phyloP scores from a whole-genome alignment of 2,888 invertebrate genomes.

The Spilarctia lutea region DNA sequence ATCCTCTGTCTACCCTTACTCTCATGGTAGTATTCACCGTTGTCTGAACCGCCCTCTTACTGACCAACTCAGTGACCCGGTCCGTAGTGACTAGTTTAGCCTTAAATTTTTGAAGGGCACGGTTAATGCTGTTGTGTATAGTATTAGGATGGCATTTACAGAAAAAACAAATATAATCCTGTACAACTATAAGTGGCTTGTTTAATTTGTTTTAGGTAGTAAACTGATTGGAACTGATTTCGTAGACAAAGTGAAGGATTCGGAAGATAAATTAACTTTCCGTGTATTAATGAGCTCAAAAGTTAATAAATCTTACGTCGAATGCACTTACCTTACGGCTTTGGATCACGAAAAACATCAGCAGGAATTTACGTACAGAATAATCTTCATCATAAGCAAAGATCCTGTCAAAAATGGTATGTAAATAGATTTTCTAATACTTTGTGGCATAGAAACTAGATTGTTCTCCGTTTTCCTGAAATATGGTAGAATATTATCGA shows the following conservation, averaged over 20 bases:
- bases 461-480: not conserved
- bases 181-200: not conserved
- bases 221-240: not conserved
- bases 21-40: too few species aligned
- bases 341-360: not conserved
- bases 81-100: too few species aligned
- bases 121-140: too few species aligned
- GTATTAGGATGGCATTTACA: too few species aligned
- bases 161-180: not conserved
- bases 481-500: not conserved
- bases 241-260: not conserved
- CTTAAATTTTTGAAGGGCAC: too few species aligned
- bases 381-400: not conserved
- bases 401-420: not conserved
- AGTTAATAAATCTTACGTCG: conserved; percentile 1
- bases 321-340: not conserved
- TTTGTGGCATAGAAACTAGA: not conserved
- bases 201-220: conserved; percentile 2
- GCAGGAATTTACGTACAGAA: conserved; percentile 3
- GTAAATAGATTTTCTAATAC: not conserved
- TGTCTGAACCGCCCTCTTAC: too few species aligned
- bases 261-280: not conserved
- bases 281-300: not conserved
- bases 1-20: too few species aligned
- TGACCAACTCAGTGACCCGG: too few species aligned